Base-by-base conservation (phyloP, 2,113 vertebrate species). In the Solea solea region DNA sequence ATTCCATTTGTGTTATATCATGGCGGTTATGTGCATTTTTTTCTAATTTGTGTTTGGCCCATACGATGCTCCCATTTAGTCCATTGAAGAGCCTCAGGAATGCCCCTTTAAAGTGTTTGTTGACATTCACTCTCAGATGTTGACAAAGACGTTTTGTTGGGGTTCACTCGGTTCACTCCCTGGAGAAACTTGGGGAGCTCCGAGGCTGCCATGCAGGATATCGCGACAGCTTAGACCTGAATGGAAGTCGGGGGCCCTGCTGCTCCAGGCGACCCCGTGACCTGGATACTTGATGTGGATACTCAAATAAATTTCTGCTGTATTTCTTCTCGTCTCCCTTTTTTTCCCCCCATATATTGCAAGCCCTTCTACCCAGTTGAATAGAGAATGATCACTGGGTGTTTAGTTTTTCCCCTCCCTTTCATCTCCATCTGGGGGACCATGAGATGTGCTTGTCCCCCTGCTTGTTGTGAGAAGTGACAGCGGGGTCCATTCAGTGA, bases 401-500 rank as follows among this genome's bases (percentile, higher is more conserved):
- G 86, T 92, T 88, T 86, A 59, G 69, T 52, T 61, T 34, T 1
- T 9, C 14, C 10, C 69, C 58, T 77, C 63, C 57, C 90, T 94
- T 94, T 95, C 78, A 93, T 93, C 83, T 93, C 83, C 87, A 85
- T 91, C 84, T 87, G 86, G 92, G 91, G 69, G 74, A 91, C 85
- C 85, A 42, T 41, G 76, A 91, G 82, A 94, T 92, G 80, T 86
- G 93, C 93, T 89, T 87, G 81, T 90, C 74, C 87, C 81, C 75
- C 70, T 61, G 81, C 83, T 93, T 80, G 56, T 89, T 93, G 90
- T 89, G 94, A 85, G 87, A 93, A 89, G 92, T 92, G 93, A 94
- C 92, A 94, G 92, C 90, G 82, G 91, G 81, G 80, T 90, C 91
- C 92, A 93, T 95, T 95, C 90, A 93, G 63, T 63, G 83, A 89